Percentiles rank a stretch among this genome's conserved stretches.
phyloP scores from a whole-genome alignment of 2,888 invertebrate genomes.

The Rhagophthalmus giganteus region DNA sequence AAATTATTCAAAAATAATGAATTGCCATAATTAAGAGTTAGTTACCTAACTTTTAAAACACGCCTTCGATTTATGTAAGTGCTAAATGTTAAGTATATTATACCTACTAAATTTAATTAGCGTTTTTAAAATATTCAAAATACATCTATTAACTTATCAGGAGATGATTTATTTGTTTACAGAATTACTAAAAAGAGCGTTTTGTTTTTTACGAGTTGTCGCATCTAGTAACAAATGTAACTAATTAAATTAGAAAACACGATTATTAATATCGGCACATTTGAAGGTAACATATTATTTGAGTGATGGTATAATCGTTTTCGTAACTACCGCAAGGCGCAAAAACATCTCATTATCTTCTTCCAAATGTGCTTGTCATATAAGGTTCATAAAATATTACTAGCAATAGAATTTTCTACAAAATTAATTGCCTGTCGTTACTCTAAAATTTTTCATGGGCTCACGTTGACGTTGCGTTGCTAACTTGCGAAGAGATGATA shows the following conservation, averaged over 20 bases:
- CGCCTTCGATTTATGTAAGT: too few species aligned
- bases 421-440: constrained; percentile 37
- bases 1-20: too few species aligned
- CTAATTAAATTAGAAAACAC: constrained; percentile 20
- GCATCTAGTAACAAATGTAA: constrained; percentile 15
- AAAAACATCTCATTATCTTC: constrained; percentile 31
- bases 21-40: too few species aligned
- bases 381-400: constrained; percentile 30
- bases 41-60: too few species aligned
- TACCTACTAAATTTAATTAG: too few species aligned
- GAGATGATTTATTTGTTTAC: too few species aligned
- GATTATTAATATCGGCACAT: constrained; percentile 16
- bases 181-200: too few species aligned
- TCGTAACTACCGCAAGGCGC: constrained; percentile 25
- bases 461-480: constrained; percentile 25
- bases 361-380: constrained; percentile 30
- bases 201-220: too few species aligned
- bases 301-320: constrained; percentile 22
- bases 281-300: constrained; percentile 19
- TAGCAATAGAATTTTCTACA: constrained; percentile 30
- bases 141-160: too few species aligned
- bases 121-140: too few species aligned
- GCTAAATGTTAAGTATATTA: too few species aligned
- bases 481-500: constrained; percentile 10
- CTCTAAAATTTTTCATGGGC: constrained; percentile 34